Conservation (phyloP, 2,888 invertebrate genomes). For the Zaprionus obscuricornis region DNA sequence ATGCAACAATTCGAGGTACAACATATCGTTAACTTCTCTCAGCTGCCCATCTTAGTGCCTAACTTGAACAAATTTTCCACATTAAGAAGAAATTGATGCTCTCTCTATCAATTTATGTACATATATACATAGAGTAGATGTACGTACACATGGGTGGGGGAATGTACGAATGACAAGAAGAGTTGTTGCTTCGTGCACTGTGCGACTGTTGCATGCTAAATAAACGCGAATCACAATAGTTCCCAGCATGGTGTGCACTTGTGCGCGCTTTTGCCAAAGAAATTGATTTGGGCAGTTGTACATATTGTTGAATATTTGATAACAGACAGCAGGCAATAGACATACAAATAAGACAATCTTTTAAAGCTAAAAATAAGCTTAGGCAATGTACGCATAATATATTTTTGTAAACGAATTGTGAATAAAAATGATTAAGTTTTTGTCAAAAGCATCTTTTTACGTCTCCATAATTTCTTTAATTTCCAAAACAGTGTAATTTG, state of each 20-base stretch:
- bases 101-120: constrained; percentile 20
- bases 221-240: constrained; percentile 62
- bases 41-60: constrained; percentile 11
- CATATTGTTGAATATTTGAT: not conserved
- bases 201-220: constrained; percentile 47
- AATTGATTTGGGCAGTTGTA: constrained; percentile 59
- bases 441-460: not conserved
- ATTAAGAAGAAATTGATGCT: constrained; percentile 59
- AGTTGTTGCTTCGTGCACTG: not conserved
- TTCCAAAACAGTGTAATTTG: constrained; percentile 75
- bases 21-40: not conserved
- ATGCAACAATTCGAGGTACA: not conserved
- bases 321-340: constrained; percentile 1
- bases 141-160: too few relatives aligned
- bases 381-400: too few relatives aligned
- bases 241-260: constrained; percentile 47
- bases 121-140: too few relatives aligned
- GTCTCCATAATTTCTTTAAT: constrained; percentile 29
- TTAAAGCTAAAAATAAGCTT: too few relatives aligned
- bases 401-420: not conserved
- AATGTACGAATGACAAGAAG: too few relatives aligned
- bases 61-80: constrained; percentile 48
- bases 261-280: constrained; percentile 38
- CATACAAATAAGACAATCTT: constrained; percentile 17
- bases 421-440: too few relatives aligned